Conservation (phyloP, 2,888 invertebrate species). For the Pterobdella sp. region DNA sequence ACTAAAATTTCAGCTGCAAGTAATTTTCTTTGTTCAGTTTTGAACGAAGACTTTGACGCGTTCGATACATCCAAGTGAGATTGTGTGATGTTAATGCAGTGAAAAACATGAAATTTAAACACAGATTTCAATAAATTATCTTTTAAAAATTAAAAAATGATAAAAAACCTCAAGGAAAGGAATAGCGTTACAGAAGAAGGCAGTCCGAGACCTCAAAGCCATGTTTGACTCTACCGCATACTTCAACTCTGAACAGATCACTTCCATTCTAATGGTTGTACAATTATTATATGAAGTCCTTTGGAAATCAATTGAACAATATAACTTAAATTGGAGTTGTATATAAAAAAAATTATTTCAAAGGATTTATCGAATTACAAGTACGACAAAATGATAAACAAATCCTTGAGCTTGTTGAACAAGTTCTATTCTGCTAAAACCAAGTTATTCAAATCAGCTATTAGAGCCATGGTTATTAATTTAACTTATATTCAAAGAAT, state of each 20-base stretch:
- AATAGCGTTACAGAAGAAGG: conserved; percentile 43
- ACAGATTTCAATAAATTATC: not conserved
- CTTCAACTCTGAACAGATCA: conserved; percentile 47
- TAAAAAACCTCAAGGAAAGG: conserved; percentile 39
- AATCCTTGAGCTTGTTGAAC: conserved; percentile 49
- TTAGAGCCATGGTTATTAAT: conserved; percentile 40
- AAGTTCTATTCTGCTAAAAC: conserved; percentile 50
- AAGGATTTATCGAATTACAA: conserved; percentile 50
- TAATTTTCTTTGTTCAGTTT: conserved; percentile 39
- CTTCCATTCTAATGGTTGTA: conserved; percentile 45
- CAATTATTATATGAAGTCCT: not conserved
- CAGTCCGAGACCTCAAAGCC: conserved; percentile 44
- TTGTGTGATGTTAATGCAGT: too few species aligned
- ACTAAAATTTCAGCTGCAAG: conserved; percentile 25
- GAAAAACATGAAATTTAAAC: not conserved
- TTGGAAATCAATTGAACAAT: too few species aligned
- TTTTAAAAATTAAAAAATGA: not conserved
- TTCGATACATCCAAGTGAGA: conserved; percentile 44
- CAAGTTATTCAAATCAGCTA: conserved; percentile 48
- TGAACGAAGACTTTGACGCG: conserved; percentile 42
- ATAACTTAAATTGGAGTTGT: too few species aligned
- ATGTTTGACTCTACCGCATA: conserved; percentile 50
- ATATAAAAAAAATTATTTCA: too few species aligned
- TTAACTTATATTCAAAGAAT: too few species aligned
- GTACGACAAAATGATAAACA: conserved; percentile 49